These are phyloP conservation scores for Drosophila acutilabella DNA, from an alignment of 2,888 invertebrate species.

Conservation along the genomic window DNA sequence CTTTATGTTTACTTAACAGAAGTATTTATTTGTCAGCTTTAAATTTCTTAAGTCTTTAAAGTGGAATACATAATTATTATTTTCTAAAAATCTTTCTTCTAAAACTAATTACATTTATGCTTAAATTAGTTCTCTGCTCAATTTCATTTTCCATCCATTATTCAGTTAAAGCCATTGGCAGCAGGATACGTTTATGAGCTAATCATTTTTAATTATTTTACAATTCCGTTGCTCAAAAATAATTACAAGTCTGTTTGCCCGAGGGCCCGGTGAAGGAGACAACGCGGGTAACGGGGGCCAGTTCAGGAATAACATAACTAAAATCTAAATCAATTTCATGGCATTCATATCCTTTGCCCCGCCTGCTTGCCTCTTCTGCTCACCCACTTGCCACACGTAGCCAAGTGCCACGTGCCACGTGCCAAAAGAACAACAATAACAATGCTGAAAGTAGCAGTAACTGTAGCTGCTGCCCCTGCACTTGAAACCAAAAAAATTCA, in stretches of 20 bases:
- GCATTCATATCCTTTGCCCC: constrained; percentile 5
- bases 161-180: constrained; percentile 3
- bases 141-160: not conserved
- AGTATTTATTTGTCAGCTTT: no score
- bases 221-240: constrained; percentile 62
- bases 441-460: constrained; percentile 26
- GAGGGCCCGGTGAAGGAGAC: no score
- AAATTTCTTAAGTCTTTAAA: no score
- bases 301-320: constrained; percentile 62
- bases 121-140: not conserved
- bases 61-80: no score
- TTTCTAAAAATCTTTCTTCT: no score
- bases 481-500: constrained; percentile 71
- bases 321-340: constrained; percentile 75
- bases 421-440: constrained; percentile 64
- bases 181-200: constrained; percentile 68
- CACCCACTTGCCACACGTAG: constrained; percentile 51
- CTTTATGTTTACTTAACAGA: no score
- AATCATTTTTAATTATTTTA: constrained; percentile 71
- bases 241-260: constrained; percentile 54
- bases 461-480: constrained; percentile 35
- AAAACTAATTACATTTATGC: no score
- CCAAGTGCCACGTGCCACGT: constrained; percentile 69
- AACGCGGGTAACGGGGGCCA: constrained; percentile 9
- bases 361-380: constrained; percentile 22